Conservation (phyloP, 2,113 vertebrate species). For the Tragelaphus scriptus region DNA sequence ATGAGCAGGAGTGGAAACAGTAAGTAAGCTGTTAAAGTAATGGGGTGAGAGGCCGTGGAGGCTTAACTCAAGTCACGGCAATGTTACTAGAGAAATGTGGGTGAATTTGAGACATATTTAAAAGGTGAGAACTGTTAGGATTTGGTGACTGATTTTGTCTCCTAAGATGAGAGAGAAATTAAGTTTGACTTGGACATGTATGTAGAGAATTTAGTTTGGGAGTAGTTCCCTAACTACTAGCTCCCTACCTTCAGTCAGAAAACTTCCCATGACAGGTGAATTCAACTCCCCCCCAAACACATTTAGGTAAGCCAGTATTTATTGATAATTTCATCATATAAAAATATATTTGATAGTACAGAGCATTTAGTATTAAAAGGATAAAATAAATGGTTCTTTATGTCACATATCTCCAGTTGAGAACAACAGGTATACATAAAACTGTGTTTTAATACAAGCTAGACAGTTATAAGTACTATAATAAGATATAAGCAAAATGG, state of each 20-base stretch:
- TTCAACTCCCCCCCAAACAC: neutral
- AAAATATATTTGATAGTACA: neutral
- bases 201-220: neutral
- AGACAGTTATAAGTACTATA: neutral
- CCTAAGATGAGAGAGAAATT: neutral
- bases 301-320: neutral
- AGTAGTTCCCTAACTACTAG: neutral
- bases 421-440: neutral
- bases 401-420: neutral
- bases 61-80: neutral
- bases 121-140: neutral
- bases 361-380: neutral
- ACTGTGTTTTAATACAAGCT: neutral
- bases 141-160: conserved; percentile 10
- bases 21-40: neutral
- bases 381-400: neutral
- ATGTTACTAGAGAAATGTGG: neutral
- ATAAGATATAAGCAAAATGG: neutral
- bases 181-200: neutral
- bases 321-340: neutral
- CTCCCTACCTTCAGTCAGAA: neutral
- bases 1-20: neutral
- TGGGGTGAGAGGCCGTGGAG: neutral
- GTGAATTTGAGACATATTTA: neutral
- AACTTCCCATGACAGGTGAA: neutral